Base-by-base conservation (phyloP, 2,797 vertebrate genomes). In the Argyrosomus regius region DNA sequence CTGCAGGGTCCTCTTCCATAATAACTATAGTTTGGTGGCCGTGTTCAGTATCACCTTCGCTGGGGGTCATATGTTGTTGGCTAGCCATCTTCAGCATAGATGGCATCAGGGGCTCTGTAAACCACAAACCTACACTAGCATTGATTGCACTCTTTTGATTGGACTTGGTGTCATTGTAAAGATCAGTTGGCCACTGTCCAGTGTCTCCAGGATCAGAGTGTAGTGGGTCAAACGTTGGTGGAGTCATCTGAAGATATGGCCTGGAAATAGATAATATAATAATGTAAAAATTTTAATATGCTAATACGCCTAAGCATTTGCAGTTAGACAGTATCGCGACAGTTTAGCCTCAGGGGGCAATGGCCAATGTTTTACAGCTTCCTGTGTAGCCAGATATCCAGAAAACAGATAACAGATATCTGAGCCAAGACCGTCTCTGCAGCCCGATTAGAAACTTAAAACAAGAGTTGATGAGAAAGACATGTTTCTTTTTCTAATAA, bases 1-100 rank as follows among this genome's bases (percentile, higher is more conserved):
- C 90, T 39, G 65, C 77, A 61, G 81, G 78, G 54, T 94, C 87
- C 2, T 91, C 72, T 46, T 90, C 89, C 85, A 93, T 88, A 3
- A 92, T 83, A 20, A 94, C 65, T 48, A 94, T 86, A 9, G 4
- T 76, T 70, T 90, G 88, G 49, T 88, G 85, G 39, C 26, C 78
- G 63, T 50, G 49, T 52, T 54, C 48, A 2, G 26, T 61, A 28
- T 54, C 31, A 41, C 5, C 6, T 1, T 75, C 52, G 22, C 28
- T 26, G 12, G 24, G 5, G 28, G 0, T 63, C 50, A 76, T 16
- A 54, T 48, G 14, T 28, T 45, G 65, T 53, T 60, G 61, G 26
- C 77, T 56, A 62, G 39, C 53, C 10, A 59, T 41, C 0, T 22
- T 61, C 31, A 31, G 6, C 31, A 31, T 31, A 31, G 31, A 31